Evolutionary conservation across 2,888 invertebrate species (phyloP), one percentile per base, ranked within the genome.

Genomic region (Hyles lineata): DNA sequence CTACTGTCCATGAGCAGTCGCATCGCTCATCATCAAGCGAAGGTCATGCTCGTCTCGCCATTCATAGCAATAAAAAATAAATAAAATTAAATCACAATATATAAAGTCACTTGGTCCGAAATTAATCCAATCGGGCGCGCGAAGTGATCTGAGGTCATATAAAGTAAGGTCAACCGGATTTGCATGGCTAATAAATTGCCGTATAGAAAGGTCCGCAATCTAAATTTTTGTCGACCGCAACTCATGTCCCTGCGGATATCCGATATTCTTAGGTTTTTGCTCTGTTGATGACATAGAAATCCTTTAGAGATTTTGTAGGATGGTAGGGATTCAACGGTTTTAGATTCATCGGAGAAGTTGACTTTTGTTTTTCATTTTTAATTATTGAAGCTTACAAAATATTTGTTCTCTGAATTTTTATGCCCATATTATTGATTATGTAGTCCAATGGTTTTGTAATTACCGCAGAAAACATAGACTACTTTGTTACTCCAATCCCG

Each of bases 101-200:
- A 62, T 35, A 19, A 62, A 62, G 32, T n/a, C 19, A 63, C 35
- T 63, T 23, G 9, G 50, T 23, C 67, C 50, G 17, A 67, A 63
- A 50, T 50, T 50, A 67, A 67, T 67, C 50, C 50, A 50, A 50
- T 43, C 62, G 62, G 11, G 32, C 62, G 62, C 62, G 62, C 62
- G 9, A 62, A 62, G 62, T 35, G 23, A 43, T 11, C 43, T 67
- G 73, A 71, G 76, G 76, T 75, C 75, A 76, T 76, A 76, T 75
- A 74, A 76, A 78, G 74, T 76, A 74, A 76, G 79, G 78, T 78
- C 76, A 74, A 17, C 71, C 61, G 71, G 72, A 77, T 79, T 77
- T 78, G 78, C 77, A 79, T 79, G 73, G 50, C 50, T 67, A 67
- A 67, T 67, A 67, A 67, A 67, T 67, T 43, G 21, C 43, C 63